phyloP scores from a whole-genome alignment of 2,888 invertebrate genomes.

The Brachypalpus laphriformis region DNA sequence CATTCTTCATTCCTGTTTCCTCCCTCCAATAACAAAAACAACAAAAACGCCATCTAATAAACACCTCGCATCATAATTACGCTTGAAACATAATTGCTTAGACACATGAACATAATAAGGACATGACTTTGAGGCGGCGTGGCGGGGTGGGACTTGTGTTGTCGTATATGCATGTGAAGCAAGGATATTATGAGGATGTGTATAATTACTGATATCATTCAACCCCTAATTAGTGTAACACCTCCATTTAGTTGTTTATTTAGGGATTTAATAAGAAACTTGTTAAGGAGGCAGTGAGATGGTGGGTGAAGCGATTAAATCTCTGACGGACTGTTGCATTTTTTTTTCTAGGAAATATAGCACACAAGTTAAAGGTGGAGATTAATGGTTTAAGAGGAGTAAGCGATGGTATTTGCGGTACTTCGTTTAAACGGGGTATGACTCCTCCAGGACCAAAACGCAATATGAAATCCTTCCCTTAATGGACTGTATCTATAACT shows the following conservation, averaged over 20 bases:
- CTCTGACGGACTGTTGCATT: too few relatives aligned
- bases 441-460: too few relatives aligned
- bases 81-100: conserved; percentile 71
- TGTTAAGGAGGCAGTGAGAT: neutral
- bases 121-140: conserved; percentile 53
- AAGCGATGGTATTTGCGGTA: too few relatives aligned
- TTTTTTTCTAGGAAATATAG: too few relatives aligned
- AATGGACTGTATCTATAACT: too few relatives aligned
- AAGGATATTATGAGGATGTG: conserved; percentile 42
- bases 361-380: too few relatives aligned
- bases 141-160: conserved; percentile 1
- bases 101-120: conserved; percentile 74
- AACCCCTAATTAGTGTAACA: conserved; percentile 62
- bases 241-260: conserved; percentile 51
- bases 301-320: neutral
- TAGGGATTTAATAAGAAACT: conserved; percentile 43
- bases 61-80: conserved; percentile 72
- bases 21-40: neutral
- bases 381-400: too few relatives aligned
- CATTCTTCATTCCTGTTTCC: neutral
- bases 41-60: conserved; percentile 59
- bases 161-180: neutral
- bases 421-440: too few relatives aligned
- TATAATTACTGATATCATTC: conserved; percentile 72
- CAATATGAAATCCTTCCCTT: too few relatives aligned